Percentiles rank a stretch among this genome's conserved stretches.
Evolutionary conservation across 2,888 invertebrate species (phyloP).

Genomic region (Stomorhina lunata): DNA sequence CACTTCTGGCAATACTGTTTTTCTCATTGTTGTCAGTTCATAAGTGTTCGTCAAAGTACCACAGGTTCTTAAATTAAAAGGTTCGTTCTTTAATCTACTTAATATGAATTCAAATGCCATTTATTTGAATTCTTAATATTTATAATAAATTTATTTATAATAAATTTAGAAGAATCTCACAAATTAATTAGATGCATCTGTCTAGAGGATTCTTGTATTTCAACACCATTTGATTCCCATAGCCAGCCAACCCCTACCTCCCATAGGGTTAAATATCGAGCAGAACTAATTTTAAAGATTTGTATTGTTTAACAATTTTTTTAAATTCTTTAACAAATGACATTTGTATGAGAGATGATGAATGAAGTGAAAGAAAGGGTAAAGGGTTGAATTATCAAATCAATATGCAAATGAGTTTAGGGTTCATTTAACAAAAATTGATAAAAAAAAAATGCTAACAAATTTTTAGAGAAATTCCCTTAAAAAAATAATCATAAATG

Average conservation of each 20-base stretch:
- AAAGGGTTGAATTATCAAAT: conserved; percentile 59
- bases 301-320: background rate
- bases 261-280: conserved; percentile 15
- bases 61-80: too few relatives aligned
- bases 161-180: background rate
- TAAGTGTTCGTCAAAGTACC: too few relatives aligned
- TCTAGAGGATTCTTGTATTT: background rate
- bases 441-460: conserved; percentile 21
- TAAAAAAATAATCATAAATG: conserved; percentile 32
- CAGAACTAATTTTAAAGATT: conserved; percentile 48
- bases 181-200: conserved; percentile 22
- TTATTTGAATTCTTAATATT: too few relatives aligned
- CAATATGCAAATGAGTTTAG: conserved; percentile 61
- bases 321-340: conserved; percentile 32
- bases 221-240: background rate
- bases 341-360: conserved; percentile 32
- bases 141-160: background rate
- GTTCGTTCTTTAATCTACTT: too few relatives aligned
- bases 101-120: too few relatives aligned
- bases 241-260: background rate
- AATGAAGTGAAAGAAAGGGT: background rate
- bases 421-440: conserved; percentile 23
- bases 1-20: too few relatives aligned
- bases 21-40: too few relatives aligned
- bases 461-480: background rate